Evolutionary conservation across 1,140 invertebrate genomes (phyloP).

Genomic region (Ericerus pela): DNA sequence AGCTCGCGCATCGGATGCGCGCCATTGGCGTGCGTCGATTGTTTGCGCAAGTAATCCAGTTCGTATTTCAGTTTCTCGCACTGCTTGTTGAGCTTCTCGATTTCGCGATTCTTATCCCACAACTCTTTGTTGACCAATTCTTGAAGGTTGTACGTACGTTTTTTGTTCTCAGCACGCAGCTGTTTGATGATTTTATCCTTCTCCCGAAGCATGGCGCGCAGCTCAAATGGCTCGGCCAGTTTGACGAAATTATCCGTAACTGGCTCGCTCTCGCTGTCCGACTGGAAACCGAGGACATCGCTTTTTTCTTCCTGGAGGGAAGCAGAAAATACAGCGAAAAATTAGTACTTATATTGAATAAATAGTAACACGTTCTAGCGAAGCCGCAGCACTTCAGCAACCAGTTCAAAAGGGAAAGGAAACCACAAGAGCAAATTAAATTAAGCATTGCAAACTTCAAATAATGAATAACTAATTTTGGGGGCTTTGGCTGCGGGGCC

Average conservation of each 20-base stretch:
- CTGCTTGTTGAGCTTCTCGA: slow-evolving; percentile 40
- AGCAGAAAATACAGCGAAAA: too few species aligned
- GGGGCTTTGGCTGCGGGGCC: too few species aligned
- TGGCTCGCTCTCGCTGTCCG: background rate
- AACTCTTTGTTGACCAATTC: slow-evolving; percentile 49
- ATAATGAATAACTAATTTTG: too few species aligned
- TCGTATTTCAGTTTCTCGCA: slow-evolving; percentile 28
- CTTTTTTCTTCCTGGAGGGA: background rate
- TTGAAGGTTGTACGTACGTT: slow-evolving; percentile 43
- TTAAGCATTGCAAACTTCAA: too few species aligned
- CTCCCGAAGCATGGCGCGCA: background rate
- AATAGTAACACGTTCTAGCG: too few species aligned
- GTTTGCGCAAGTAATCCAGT: background rate
- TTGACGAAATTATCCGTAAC: background rate
- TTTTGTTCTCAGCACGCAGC: slow-evolving; percentile 40
- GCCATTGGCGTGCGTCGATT: background rate
- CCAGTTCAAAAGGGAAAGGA: too few species aligned
- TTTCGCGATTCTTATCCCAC: slow-evolving; percentile 53
- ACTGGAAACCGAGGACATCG: background rate
- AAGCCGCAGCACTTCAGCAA: too few species aligned
- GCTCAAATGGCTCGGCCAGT: background rate
- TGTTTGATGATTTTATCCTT: slow-evolving; percentile 33
- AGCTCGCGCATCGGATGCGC: background rate
- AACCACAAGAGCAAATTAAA: too few species aligned
- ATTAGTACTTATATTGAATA: too few species aligned